These are phyloP conservation scores for Colaptes auratus DNA, from an alignment of 2,113 vertebrate genomes.

Conservation along the genomic window DNA sequence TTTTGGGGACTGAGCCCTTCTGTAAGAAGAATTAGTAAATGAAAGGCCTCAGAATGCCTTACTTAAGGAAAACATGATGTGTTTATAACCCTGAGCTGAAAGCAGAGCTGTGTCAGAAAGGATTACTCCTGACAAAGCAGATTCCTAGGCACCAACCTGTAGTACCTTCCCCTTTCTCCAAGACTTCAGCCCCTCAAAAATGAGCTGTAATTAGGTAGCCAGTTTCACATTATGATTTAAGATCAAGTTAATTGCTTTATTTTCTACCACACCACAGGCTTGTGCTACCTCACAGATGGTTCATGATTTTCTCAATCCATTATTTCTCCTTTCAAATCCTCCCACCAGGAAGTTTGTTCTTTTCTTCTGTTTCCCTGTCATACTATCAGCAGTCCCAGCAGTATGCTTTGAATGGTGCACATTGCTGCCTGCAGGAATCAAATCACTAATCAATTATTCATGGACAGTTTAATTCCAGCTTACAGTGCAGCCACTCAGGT, in stretches of 20 bases:
- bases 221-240: not conserved
- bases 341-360: not conserved
- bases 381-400: not conserved
- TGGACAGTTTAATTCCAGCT: not conserved
- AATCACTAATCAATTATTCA: not conserved
- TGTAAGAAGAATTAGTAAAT: not conserved
- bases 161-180: not conserved
- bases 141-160: not conserved
- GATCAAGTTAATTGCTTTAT: not conserved
- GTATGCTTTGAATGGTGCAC: not conserved
- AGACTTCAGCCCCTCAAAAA: not conserved
- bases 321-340: not conserved
- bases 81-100: not conserved
- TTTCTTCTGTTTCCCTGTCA: not conserved
- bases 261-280: not conserved
- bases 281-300: fast-evolving
- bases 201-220: not conserved
- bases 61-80: not conserved
- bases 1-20: not conserved
- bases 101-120: not conserved
- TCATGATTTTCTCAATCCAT: not conserved
- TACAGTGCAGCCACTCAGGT: not conserved
- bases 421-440: not conserved
- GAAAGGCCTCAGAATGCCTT: not conserved
- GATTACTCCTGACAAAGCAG: not conserved